Percentiles rank a stretch among this genome's conserved stretches.
Evolutionary conservation across 1,140 invertebrate genomes (phyloP).

Genomic region (Danaus plexippus): DNA sequence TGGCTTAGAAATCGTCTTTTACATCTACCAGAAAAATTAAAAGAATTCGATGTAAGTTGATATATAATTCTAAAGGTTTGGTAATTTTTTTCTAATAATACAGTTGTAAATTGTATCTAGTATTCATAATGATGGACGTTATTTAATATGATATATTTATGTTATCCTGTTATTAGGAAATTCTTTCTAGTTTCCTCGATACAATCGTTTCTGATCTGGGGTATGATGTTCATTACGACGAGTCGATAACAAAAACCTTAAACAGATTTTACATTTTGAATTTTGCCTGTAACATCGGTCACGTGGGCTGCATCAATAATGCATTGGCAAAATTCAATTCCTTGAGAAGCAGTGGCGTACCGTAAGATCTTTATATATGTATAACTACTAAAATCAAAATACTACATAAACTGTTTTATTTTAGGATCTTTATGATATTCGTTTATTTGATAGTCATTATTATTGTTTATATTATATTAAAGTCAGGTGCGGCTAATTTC

Average conservation of each 20-base stretch:
- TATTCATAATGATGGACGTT: too few relatives aligned
- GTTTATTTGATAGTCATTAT: not conserved
- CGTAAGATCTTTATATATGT: slow-evolving; percentile 24
- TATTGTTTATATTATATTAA: slow-evolving; percentile 3
- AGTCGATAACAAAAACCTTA: slow-evolving; percentile 40
- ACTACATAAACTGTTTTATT: not conserved
- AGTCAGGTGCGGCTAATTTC: slow-evolving; percentile 27
- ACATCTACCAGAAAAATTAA: slow-evolving; percentile 40
- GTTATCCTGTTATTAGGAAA: slow-evolving; percentile 28
- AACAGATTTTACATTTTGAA: slow-evolving; percentile 44
- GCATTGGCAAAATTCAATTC: slow-evolving; percentile 38
- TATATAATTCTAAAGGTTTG: too few relatives aligned
- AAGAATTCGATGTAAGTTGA: slow-evolving; percentile 49
- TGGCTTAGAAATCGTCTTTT: slow-evolving; percentile 67
- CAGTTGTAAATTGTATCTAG: too few relatives aligned
- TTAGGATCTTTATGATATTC: too few relatives aligned
- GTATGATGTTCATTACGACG: slow-evolving; percentile 36
- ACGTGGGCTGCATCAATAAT: slow-evolving; percentile 39
- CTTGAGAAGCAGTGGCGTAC: slow-evolving; percentile 24
- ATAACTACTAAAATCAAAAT: not conserved
- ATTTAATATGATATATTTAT: slow-evolving; percentile 1
- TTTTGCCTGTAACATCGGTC: slow-evolving; percentile 54
- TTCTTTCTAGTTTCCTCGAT: slow-evolving; percentile 39
- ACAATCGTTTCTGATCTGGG: slow-evolving; percentile 41
- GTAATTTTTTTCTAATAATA: too few relatives aligned